Percentiles rank a stretch among this genome's conserved stretches.
Conservation (phyloP, 2,797 vertebrate genomes). For the Natrix natrix region DNA sequence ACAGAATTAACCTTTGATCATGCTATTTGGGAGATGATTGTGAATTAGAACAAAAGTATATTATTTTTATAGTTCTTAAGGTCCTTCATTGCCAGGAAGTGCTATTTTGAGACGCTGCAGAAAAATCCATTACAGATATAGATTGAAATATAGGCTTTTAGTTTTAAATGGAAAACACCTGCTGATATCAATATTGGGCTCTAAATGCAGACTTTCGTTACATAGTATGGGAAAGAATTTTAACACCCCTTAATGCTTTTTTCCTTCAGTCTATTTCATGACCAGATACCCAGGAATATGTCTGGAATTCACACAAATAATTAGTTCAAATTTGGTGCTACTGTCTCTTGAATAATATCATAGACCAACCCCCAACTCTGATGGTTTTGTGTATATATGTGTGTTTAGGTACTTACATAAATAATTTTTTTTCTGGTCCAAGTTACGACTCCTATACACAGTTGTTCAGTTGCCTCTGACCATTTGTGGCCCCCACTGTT, state of each 20-base stretch:
- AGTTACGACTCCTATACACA: neutral
- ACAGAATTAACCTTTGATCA: neutral
- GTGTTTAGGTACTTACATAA: neutral
- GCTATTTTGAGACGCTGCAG: slow-evolving; percentile 37
- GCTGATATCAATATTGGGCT: slow-evolving; percentile 17
- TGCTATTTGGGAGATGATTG: slow-evolving; percentile 7
- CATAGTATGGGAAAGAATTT: neutral
- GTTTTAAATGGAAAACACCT: slow-evolving; percentile 19
- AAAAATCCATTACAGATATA: slow-evolving; percentile 34
- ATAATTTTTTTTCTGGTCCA: neutral
- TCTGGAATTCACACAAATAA: neutral
- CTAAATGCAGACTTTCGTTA: slow-evolving; percentile 13
- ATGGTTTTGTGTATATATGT: neutral
- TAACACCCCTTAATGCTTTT: slow-evolving; percentile 7
- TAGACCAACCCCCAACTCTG: neutral
- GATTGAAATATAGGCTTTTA: slow-evolving; percentile 37
- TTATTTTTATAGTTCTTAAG: slow-evolving; percentile 4
- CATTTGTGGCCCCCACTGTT: neutral
- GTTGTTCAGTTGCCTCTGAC: neutral
- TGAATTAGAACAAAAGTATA: neutral
- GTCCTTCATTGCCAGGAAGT: slow-evolving; percentile 48
- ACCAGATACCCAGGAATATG: neutral
- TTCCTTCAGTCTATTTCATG: neutral
- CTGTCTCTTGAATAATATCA: neutral
- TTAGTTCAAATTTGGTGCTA: neutral